phyloP scores from a whole-genome alignment of 2,113 vertebrate species.

The Nanorana parkeri region DNA sequence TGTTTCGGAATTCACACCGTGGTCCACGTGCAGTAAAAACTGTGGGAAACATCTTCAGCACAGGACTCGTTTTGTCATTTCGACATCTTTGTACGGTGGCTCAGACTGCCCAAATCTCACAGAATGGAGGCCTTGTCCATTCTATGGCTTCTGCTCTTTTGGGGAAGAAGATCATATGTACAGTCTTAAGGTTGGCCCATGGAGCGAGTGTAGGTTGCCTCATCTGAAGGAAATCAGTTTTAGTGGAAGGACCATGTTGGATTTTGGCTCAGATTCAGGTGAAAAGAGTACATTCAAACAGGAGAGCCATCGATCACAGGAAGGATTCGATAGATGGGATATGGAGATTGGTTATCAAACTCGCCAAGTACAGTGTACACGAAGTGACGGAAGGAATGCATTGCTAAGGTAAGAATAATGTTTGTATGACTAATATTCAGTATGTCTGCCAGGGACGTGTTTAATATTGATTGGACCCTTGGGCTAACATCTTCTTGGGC shows the following conservation, averaged over 20 bases:
- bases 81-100: constrained; percentile 88
- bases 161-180: constrained; percentile 82
- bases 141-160: constrained; percentile 70
- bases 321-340: constrained; percentile 62
- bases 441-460: too few relatives aligned
- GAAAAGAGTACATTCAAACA: constrained; percentile 71
- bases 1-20: constrained; percentile 84
- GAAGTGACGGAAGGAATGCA: constrained; percentile 83
- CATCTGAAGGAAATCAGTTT: constrained; percentile 74
- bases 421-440: too few relatives aligned
- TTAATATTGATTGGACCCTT: too few relatives aligned
- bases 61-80: constrained; percentile 78
- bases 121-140: constrained; percentile 78
- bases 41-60: constrained; percentile 81
- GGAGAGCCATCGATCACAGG: constrained; percentile 63
- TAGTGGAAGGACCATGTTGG: constrained; percentile 73
- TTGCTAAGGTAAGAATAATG: constrained; percentile 83
- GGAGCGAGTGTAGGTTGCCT: constrained; percentile 83
- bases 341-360: constrained; percentile 88
- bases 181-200: constrained; percentile 87
- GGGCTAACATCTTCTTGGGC: too few relatives aligned
- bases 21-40: constrained; percentile 82
- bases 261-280: constrained; percentile 74
- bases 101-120: constrained; percentile 85
- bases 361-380: constrained; percentile 84